Evolutionary conservation across 1,140 invertebrate species (phyloP).

Genomic region (Pogonomyrmex californicus): DNA sequence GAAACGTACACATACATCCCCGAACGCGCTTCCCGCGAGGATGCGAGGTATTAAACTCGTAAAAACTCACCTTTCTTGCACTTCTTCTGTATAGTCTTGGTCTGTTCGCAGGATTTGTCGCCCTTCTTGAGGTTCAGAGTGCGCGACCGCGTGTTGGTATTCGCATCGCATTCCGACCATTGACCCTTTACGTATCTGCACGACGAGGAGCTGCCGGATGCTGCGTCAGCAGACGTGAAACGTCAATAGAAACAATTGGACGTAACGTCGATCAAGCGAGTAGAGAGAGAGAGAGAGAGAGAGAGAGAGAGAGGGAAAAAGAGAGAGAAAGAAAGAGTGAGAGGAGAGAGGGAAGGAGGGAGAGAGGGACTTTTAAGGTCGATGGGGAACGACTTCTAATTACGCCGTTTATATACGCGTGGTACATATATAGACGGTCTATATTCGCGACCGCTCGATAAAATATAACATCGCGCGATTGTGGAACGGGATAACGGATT

Average conservation of each 20-base stretch:
- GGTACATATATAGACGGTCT: neutral
- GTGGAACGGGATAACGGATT: slow-evolving; percentile 26
- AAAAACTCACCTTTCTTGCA: slow-evolving; percentile 93
- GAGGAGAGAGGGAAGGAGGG: slow-evolving; percentile 24
- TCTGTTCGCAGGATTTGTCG: slow-evolving; percentile 92
- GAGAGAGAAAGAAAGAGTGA: too few species aligned
- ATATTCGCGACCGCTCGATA: slow-evolving; percentile 21
- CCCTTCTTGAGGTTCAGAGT: slow-evolving; percentile 94
- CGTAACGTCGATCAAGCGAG: slow-evolving; percentile 62
- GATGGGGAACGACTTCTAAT: slow-evolving; percentile 43
- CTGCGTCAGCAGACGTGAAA: slow-evolving; percentile 78
- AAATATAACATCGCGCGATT: slow-evolving; percentile 2
- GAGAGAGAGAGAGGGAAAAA: too few species aligned
- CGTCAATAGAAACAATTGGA: slow-evolving; percentile 76
- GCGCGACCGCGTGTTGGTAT: slow-evolving; percentile 92
- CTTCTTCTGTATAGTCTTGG: slow-evolving; percentile 95
- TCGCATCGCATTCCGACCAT: slow-evolving; percentile 95
- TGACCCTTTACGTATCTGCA: slow-evolving; percentile 94
- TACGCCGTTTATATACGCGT: neutral
- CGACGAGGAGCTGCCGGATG: slow-evolving; percentile 82
- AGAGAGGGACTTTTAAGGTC: slow-evolving; percentile 23
- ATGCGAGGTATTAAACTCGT: neutral
- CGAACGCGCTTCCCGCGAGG: neutral
- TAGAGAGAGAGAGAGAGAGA: slow-evolving; percentile 43
- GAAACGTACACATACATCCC: neutral